These are phyloP conservation scores for Hyperoplus immaculatus DNA, from an alignment of 2,797 vertebrate genomes.

Conservation along the genomic window DNA sequence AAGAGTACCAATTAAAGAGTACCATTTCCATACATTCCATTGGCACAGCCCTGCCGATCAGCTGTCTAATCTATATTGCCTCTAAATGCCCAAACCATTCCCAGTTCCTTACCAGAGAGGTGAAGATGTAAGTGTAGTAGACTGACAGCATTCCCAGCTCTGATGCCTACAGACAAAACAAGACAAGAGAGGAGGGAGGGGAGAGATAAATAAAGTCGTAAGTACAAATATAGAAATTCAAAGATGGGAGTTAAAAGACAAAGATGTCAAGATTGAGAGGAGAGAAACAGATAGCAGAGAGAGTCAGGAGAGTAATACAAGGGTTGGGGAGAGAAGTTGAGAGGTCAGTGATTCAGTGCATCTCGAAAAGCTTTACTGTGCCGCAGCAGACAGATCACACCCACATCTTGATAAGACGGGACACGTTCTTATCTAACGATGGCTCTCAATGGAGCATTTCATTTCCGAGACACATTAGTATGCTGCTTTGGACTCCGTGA, in stretches of 20 bases:
- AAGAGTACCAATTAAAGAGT: constrained; percentile 37
- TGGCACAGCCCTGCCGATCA: background rate
- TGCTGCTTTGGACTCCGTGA: constrained; percentile 62
- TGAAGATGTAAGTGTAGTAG: constrained; percentile 99
- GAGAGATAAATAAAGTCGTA: constrained; percentile 35
- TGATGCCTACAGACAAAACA: constrained; percentile 89
- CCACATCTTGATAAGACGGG: constrained; percentile 72
- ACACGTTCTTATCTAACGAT: constrained; percentile 73
- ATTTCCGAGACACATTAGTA: constrained; percentile 75
- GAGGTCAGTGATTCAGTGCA: constrained; percentile 68
- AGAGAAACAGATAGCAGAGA: constrained; percentile 22
- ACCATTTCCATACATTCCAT: constrained; percentile 32
- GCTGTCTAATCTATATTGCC: constrained; percentile 33
- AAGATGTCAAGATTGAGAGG: constrained; percentile 27
- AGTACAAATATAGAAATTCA: constrained; percentile 14
- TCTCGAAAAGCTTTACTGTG: constrained; percentile 50
- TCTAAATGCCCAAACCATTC: constrained; percentile 16
- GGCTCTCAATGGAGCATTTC: constrained; percentile 72
- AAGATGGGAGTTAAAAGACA: constrained; percentile 29
- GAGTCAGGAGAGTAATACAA: constrained; percentile 2
- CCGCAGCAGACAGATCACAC: constrained; percentile 69
- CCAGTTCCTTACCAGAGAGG: constrained; percentile 93
- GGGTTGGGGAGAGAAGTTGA: constrained; percentile 68
- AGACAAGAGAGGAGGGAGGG: constrained; percentile 57
- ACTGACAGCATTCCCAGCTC: constrained; percentile 97